Conservation (phyloP, 2,797 vertebrate species). For the Catamblyrhynchus diadema region DNA sequence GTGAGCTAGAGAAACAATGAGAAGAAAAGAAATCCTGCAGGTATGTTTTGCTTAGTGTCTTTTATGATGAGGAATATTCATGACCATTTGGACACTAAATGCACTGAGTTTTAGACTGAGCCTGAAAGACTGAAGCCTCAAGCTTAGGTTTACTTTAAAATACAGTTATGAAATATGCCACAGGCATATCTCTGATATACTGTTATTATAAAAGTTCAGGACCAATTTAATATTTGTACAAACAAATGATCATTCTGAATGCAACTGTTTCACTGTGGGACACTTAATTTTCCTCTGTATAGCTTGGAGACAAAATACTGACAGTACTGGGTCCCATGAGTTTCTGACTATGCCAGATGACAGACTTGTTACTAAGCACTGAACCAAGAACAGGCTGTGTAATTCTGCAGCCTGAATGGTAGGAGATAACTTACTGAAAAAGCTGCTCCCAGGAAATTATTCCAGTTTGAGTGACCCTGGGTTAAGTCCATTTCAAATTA, state of each 20-base stretch:
- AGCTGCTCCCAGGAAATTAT: background rate
- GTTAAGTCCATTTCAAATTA: background rate
- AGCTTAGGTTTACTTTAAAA: background rate
- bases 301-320: background rate
- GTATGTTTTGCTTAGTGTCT: background rate
- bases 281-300: background rate
- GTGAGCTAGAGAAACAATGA: background rate
- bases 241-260: background rate
- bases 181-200: background rate
- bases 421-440: background rate
- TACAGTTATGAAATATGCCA: background rate
- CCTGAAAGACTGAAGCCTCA: background rate
- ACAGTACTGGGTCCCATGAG: background rate
- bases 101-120: background rate
- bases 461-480: background rate
- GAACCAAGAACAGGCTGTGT: background rate
- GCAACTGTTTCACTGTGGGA: background rate
- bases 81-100: background rate
- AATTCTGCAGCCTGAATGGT: background rate
- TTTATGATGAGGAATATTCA: background rate
- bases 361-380: background rate
- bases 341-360: background rate
- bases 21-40: background rate
- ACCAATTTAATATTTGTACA: background rate
- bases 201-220: background rate